Evolutionary conservation across 2,797 vertebrate species (phyloP), one percentile per base, ranked within the genome.

Genomic region (Enteromius anoplus): DNA sequence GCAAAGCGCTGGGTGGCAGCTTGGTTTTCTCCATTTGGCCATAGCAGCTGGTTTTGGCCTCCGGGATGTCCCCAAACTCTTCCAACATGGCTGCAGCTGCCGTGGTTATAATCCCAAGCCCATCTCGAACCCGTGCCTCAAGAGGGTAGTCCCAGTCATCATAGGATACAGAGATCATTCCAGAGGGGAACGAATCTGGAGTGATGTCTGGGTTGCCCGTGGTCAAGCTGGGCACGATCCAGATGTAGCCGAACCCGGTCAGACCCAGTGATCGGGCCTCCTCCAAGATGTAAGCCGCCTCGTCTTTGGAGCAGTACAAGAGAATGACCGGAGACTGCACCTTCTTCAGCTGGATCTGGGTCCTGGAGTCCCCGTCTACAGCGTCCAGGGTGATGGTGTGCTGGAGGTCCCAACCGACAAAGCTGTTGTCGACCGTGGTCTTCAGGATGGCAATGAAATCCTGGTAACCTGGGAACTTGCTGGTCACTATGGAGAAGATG

Each of bases 361-460:
- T 96, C 85, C 96, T 95, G 66, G 95, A 96, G 85, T 98, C 97
- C 69, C 96, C 96, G 4, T 97, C 96, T 87, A 97, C 95, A 0
- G 97, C 96, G 60, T 99, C 98, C 1, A 99, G 92, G 4, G 92
- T 92, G 91, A 99, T 97, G 87, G 97, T 85, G 1, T 97, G 96
- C 93, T 98, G 96, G 93, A 99, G 96, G 90, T 99, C 97, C 98
- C 98, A 99, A 87, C 97, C 97, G 85, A 99, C 97, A 80, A 98
- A 99, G 88, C 97, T 99, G 88, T 99, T 99, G 91, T 99, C 98
- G 83, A 99, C 98, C 0, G 97, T 99, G 37, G 94, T 97, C 92
- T 98, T 99, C 75, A 99, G 93, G 89, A 98, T 95, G 86, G 94
- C 94, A 88, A 99, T 97, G 92, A 99, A 99, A 90, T 99, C 98